Evolutionary conservation across 2,113 vertebrate genomes (phyloP).

Genomic region (Henicopernis longicauda): DNA sequence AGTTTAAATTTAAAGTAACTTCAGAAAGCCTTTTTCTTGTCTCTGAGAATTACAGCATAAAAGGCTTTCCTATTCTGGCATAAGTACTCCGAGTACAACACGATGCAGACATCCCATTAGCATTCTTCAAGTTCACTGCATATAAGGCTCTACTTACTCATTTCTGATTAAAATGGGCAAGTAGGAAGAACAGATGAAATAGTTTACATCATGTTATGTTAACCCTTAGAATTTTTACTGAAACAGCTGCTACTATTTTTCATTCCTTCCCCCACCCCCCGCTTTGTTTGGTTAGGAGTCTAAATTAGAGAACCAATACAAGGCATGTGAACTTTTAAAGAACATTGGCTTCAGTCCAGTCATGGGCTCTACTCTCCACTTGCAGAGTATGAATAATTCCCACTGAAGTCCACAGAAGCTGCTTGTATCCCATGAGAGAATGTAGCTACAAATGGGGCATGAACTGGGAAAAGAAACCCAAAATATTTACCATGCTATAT

Average conservation of each 20-base stretch:
- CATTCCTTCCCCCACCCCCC: not conserved
- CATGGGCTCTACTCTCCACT: not conserved
- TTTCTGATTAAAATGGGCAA: conserved; percentile 57
- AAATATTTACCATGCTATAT: not conserved
- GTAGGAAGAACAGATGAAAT: conserved; percentile 53
- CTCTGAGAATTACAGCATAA: conserved; percentile 24
- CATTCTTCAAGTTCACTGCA: conserved; percentile 41
- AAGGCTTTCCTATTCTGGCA: conserved; percentile 34
- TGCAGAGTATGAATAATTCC: conserved; percentile 1
- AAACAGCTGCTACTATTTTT: conserved; percentile 23
- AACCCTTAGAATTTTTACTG: conserved; percentile 12
- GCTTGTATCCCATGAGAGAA: not conserved
- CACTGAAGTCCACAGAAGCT: not conserved
- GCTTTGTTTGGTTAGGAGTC: not conserved
- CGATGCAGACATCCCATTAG: conserved; percentile 8
- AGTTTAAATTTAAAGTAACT: conserved; percentile 66
- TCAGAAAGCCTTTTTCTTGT: conserved; percentile 33
- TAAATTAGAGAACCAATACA: conserved; percentile 35
- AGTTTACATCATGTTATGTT: conserved; percentile 48
- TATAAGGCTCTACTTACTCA: conserved; percentile 38
- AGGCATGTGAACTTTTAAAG: conserved; percentile 48
- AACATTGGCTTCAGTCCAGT: conserved; percentile 43
- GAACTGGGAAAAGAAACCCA: not conserved
- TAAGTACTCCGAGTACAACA: not conserved
- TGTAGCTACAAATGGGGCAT: not conserved